A percentile compares a stretch with the other conserved stretches of the same genome.
Conservation (phyloP, 2,113 vertebrate genomes). For the Cyanoramphus novaezelandiae region DNA sequence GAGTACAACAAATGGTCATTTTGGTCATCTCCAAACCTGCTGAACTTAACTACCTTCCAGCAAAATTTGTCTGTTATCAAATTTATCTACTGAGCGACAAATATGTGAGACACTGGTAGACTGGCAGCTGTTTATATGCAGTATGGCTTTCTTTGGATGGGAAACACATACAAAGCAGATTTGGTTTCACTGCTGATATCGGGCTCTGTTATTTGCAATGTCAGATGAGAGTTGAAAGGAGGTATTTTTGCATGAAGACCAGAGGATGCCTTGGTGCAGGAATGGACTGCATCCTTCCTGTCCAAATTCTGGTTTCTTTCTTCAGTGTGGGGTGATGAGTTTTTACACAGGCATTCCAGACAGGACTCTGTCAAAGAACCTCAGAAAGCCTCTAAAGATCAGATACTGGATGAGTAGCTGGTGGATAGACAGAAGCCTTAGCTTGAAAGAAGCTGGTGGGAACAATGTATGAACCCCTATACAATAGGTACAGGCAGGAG, state of each 20-base stretch:
- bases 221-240: neutral
- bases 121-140: neutral
- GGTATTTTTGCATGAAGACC: neutral
- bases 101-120: neutral
- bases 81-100: neutral
- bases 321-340: neutral
- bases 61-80: neutral
- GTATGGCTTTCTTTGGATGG: neutral
- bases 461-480: neutral
- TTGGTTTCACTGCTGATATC: neutral
- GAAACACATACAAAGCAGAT: neutral
- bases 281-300: neutral
- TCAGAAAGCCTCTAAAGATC: neutral
- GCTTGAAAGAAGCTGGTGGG: neutral
- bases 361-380: neutral
- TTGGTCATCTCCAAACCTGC: neutral
- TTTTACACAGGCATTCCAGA: neutral
- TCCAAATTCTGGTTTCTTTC: neutral
- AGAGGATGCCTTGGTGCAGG: accelerated
- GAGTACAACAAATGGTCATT: neutral
- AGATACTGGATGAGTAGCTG: neutral
- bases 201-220: neutral
- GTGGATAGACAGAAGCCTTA: neutral
- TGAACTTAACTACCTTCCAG: neutral
- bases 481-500: neutral